Base-by-base conservation (phyloP, 2,113 vertebrate genomes). In the Siphamia tubifer region DNA sequence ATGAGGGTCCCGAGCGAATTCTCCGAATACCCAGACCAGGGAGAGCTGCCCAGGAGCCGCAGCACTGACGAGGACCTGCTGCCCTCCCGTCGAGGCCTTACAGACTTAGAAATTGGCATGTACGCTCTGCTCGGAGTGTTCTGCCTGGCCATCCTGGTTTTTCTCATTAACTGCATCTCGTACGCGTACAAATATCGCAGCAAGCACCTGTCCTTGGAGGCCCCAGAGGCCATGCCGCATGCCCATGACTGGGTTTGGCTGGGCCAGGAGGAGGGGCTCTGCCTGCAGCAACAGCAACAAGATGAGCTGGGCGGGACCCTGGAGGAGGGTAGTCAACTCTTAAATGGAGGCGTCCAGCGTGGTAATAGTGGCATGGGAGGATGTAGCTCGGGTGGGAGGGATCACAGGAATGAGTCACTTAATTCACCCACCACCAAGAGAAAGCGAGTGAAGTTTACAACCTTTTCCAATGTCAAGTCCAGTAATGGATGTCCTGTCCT, bases 171-270 rank as follows among this genome's bases (percentile, higher is more conserved):
- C 88, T 98, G 98, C 7, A 94, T 96, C 19, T 93, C 96, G 6
- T 99, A 98, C 17, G 94, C 96, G 7, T 94, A 98, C 44, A 94
- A 90, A 83, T 98, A 96, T 80, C 86, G 95, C 24, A 95, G 94
- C 89, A 99, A 99, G 85, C 95, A 96, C 60, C 85, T 94, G 6
- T 94, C 97, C 20, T 74, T 91, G 40, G 97, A 96, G 48, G 94
- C 93, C 24, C 94, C 94, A 39, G 82, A 93, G 61, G 73, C 93
- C 27, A 87, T 94, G 94, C 87, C 93, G 2, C 98, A 99, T 36
- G 92, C 96, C 1, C 97, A 99, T 0, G 96, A 99, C 88, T 99
- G 98, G 98, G 97, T 99, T 25, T 99, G 98, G 97, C 91, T 99
- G 43, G 96, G 97, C 6, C 95, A 94, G 2, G 96, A 96, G 70